Evolutionary conservation across 2,797 vertebrate species (phyloP).

Genomic region (Bradypus variegatus): DNA sequence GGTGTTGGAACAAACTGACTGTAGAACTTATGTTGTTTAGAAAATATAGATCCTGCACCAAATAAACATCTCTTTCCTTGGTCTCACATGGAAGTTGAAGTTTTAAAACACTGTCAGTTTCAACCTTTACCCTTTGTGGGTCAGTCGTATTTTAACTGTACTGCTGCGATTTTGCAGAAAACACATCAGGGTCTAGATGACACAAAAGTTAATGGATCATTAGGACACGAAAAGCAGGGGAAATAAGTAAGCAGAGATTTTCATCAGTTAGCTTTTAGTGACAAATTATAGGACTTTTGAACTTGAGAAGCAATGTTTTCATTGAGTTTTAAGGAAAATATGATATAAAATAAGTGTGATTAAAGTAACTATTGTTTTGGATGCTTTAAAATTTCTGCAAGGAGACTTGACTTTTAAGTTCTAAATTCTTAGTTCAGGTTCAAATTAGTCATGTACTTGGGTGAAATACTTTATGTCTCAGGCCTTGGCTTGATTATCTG

Average conservation of each 20-base stretch:
- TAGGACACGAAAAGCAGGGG: neutral
- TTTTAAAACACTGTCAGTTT: no score
- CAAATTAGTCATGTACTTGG: neutral
- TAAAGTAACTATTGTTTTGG: neutral
- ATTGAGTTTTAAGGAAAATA: neutral
- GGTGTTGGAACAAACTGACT: no score
- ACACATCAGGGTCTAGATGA: neutral
- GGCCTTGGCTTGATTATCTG: neutral
- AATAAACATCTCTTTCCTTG: no score
- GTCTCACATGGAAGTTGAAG: no score
- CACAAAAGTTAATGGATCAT: neutral
- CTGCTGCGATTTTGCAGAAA: neutral
- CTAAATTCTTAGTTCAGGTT: neutral
- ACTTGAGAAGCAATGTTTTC: neutral
- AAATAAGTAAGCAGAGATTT: neutral
- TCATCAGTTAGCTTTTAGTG: neutral
- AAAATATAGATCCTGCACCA: no score
- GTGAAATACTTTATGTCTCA: neutral
- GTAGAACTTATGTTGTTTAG: no score
- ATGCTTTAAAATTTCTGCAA: neutral
- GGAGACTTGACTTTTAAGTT: neutral
- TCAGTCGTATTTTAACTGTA: no score
- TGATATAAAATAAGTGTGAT: neutral
- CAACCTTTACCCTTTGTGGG: no score
- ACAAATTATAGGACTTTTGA: constrained; percentile 6